Base-by-base conservation (phyloP, 2,113 vertebrate species). In the Narcine bancroftii region DNA sequence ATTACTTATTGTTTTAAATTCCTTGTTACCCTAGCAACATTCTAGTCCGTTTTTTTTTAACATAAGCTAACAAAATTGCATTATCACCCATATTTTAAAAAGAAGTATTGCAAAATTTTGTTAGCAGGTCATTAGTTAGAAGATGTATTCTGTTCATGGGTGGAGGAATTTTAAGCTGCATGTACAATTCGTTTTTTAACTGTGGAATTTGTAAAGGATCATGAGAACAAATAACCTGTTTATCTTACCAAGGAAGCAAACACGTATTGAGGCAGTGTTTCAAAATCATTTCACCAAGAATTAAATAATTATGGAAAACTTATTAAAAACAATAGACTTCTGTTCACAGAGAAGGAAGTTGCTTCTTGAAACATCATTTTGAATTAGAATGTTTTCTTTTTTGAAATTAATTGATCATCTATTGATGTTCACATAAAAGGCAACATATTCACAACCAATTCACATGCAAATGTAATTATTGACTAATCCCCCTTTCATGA, bases 1-100 rank as follows among this genome's bases (percentile, higher is more conserved):
- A n/a, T n/a, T n/a, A 87, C 60, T 87, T 56, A 60, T 36, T 56
- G n/a, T 6, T n/a, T 87, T 36, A 87, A 87, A 63, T 87, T 87
- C 33, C 17, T 15, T n/a, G 60, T 69, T 7, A 6, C 33, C 6
- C 33, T 17, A 5, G 33, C 81, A 17, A 1, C 13, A 33, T 33
- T 53, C 33, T 33, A 15, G 36, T 10, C 71, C 11, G 6, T n/a
- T 10, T 24, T 21, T 60, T 21, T 87, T 87, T 87, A 87, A 87
- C 60, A 87, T 7, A n/a, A 17, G 17, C n/a, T 19, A 60, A 63
- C 81, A 87, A 87, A 21, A 87, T 36, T 60, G 50, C 33, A 85
- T 60, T 85, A 33, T 17, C 29, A 85, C 13, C 33, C n/a, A 56
- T 85, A 4, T 87, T 63, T 87, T n/a, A 13, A 87, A 87, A 60